Conservation (phyloP, 2,113 vertebrate species). For the Bambusicola thoracicus region DNA sequence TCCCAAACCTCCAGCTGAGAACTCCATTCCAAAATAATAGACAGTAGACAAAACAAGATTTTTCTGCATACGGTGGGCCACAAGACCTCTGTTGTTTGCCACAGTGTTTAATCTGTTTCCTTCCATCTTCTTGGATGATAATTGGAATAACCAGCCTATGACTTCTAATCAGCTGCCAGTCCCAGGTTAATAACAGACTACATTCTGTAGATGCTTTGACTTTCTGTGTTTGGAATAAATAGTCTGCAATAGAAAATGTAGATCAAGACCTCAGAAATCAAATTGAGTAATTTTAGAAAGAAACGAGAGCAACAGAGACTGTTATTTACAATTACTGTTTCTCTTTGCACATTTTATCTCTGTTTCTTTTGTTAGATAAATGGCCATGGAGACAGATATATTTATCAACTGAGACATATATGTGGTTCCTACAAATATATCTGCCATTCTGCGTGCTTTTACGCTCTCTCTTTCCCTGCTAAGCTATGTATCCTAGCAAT, state of each 20-base stretch:
- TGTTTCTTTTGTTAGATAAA: conserved; percentile 38
- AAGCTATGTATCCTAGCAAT: not conserved
- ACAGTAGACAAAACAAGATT: not conserved
- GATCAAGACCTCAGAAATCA: conserved; percentile 59
- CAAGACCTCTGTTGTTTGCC: conserved; percentile 13
- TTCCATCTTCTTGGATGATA: conserved; percentile 33
- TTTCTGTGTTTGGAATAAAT: conserved; percentile 43
- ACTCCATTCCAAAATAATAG: conserved; percentile 3
- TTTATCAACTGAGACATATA: conserved; percentile 32
- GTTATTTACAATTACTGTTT: conserved; percentile 58
- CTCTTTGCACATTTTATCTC: conserved; percentile 21
- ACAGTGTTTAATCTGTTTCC: conserved; percentile 31
- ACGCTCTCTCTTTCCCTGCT: not conserved
- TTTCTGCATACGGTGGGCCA: not conserved
- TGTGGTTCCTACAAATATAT: not conserved
- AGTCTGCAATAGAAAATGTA: conserved; percentile 23
- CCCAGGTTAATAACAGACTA: conserved; percentile 44
- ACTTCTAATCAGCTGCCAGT: conserved; percentile 50
- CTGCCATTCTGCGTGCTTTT: not conserved
- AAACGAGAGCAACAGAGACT: not conserved
- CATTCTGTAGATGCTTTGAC: conserved; percentile 19
- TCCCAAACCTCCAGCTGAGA: not conserved
- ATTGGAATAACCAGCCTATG: conserved; percentile 59
- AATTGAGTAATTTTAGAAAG: conserved; percentile 41
- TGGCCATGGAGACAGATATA: not conserved